Conservation (phyloP, 2,113 vertebrate species). For the Plotosus lineatus region DNA sequence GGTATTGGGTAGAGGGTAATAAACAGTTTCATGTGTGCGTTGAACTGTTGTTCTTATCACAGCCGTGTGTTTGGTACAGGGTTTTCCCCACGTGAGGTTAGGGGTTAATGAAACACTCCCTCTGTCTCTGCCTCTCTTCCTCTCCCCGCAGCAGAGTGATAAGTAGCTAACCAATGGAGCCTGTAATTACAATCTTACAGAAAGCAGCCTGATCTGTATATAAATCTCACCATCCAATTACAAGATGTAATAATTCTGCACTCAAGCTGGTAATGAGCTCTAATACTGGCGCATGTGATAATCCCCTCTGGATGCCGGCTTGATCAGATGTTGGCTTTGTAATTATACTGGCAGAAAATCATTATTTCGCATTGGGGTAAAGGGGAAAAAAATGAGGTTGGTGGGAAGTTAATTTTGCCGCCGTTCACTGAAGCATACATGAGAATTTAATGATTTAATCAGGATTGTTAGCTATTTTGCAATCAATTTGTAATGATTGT, state of each 20-base stretch:
- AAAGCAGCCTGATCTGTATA: constrained; percentile 78
- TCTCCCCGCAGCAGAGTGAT: constrained; percentile 97
- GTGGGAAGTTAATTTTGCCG: constrained; percentile 99
- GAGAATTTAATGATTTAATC: constrained; percentile 99
- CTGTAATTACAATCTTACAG: constrained; percentile 88
- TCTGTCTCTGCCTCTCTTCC: constrained; percentile 93
- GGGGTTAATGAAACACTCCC: constrained; percentile 99
- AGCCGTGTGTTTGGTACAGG: constrained; percentile 91
- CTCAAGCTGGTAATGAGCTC: constrained; percentile 96
- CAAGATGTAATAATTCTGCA: constrained; percentile 98
- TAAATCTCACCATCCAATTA: constrained; percentile 96
- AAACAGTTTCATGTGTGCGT: constrained; percentile 93
- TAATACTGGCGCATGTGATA: constrained; percentile 99
- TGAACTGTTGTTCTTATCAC: constrained; percentile 96
- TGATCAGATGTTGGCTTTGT: constrained; percentile 99
- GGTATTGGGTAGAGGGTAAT: constrained; percentile 77
- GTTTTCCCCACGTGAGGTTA: constrained; percentile 91
- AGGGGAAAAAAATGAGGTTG: constrained; percentile 93
- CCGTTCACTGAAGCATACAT: constrained; percentile 98
- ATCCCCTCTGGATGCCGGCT: constrained; percentile 99
- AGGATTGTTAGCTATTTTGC: constrained; percentile 99
- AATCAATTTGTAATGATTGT: constrained; percentile 99
- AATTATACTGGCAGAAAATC: constrained; percentile 99
- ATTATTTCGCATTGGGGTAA: constrained; percentile 97
- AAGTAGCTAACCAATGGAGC: constrained; percentile 89